phyloP scores from a whole-genome alignment of 2,888 invertebrate genomes.

The Drepanosiphum platanoidis region DNA sequence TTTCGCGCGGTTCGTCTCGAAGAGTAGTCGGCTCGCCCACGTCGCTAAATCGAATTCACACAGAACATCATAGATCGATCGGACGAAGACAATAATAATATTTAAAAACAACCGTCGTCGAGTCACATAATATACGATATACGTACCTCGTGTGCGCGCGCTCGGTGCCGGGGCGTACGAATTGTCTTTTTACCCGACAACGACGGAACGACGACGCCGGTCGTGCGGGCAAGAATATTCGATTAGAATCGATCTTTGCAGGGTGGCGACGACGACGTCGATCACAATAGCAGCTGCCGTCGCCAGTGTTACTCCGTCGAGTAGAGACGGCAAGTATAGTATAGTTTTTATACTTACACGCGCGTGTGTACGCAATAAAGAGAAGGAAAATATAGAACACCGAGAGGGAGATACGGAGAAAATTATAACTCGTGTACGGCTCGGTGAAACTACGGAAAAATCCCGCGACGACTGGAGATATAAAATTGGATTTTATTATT shows the following conservation, averaged over 20 bases:
- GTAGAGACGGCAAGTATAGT: neutral
- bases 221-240: neutral
- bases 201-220: neutral
- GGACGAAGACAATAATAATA: neutral
- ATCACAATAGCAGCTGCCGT: neutral
- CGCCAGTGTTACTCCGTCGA: neutral
- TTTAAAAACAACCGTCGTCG: neutral
- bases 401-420: too few species aligned
- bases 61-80: neutral
- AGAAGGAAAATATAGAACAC: too few species aligned
- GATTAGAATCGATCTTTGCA: conserved; percentile 9
- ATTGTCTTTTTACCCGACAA: conserved; percentile 14
- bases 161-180: conserved; percentile 10
- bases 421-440: neutral
- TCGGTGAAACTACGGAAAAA: neutral
- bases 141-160: neutral
- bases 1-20: too few species aligned
- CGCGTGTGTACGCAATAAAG: too few species aligned
- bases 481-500: conserved; percentile 17
- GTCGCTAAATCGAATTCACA: conserved; percentile 20
- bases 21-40: too few species aligned
- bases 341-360: too few species aligned
- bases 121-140: neutral
- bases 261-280: neutral
- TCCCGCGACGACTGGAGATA: neutral